These are phyloP conservation scores for Drosophila borborema DNA, from an alignment of 2,888 invertebrate genomes.

Conservation along the genomic window DNA sequence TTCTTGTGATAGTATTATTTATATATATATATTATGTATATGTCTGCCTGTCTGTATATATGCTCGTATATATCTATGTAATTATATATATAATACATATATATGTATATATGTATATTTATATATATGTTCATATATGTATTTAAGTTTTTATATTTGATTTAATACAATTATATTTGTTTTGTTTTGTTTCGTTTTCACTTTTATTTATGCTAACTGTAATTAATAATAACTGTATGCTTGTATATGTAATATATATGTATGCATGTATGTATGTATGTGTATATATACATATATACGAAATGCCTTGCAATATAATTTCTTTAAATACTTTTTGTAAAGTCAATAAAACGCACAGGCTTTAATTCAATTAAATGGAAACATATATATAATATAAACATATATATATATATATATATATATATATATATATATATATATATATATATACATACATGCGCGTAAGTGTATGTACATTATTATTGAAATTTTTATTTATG, in stretches of 20 bases:
- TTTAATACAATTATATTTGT: constrained; percentile 16
- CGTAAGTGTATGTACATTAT: constrained; percentile 12
- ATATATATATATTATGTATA: constrained; percentile 23
- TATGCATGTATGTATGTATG: neutral
- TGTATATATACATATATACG: constrained; percentile 3
- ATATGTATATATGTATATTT: too few species aligned
- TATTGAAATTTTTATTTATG: constrained; percentile 3
- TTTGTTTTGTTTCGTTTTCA: constrained; percentile 25
- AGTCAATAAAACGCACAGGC: constrained; percentile 14
- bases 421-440: neutral
- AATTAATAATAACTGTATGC: constrained; percentile 14
- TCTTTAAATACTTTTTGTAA: constrained; percentile 14
- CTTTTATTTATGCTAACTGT: constrained; percentile 31
- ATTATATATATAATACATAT: too few species aligned
- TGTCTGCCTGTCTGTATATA: constrained; percentile 24
- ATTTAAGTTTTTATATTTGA: neutral
- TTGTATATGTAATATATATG: constrained; percentile 13
- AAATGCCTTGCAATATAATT: neutral
- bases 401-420: constrained; percentile 18
- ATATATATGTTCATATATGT: constrained; percentile 20
- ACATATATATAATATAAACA: constrained; percentile 39
- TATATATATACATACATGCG: constrained; percentile 22
- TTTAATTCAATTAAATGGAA: constrained; percentile 35
- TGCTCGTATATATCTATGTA: constrained; percentile 50
- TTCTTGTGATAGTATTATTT: constrained; percentile 21